phyloP scores from a whole-genome alignment of 2,113 vertebrate genomes.

The Hyperoodon ampullatus region DNA sequence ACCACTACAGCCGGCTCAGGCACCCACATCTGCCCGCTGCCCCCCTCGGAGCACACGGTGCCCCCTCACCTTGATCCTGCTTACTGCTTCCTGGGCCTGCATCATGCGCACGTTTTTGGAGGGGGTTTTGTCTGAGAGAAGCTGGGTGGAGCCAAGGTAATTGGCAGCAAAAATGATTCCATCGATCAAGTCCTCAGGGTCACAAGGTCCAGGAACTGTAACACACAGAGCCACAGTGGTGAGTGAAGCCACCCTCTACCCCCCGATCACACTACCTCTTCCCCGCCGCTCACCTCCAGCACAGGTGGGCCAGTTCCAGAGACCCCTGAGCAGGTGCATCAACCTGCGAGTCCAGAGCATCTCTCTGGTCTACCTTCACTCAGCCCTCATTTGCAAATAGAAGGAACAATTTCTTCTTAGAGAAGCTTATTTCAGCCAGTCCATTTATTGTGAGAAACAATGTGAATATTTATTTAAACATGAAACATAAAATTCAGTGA shows the following conservation, averaged over 20 bases:
- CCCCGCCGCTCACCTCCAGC: not conserved
- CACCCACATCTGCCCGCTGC: rapidly evolving
- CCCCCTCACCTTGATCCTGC: slow-evolving; percentile 95
- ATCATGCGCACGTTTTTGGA: slow-evolving; percentile 99
- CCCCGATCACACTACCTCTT: not conserved
- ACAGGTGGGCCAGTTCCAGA: not conserved
- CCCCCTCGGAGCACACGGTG: not conserved
- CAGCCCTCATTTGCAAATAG: not conserved
- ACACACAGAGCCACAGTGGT: slow-evolving; percentile 66
- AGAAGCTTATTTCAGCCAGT: not conserved
- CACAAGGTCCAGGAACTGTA: slow-evolving; percentile 97
- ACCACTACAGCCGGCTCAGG: not conserved
- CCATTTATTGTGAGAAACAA: not conserved
- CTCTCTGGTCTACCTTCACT: not conserved
- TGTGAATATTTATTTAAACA: not conserved
- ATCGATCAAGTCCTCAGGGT: slow-evolving; percentile 98
- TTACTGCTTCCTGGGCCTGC: slow-evolving; percentile 98
- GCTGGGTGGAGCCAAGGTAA: slow-evolving; percentile 97
- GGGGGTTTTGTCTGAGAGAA: slow-evolving; percentile 97
- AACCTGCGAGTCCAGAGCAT: not conserved
- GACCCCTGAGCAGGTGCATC: not conserved
- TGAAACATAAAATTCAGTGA: not conserved
- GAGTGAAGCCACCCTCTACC: not conserved
- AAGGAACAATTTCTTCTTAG: not conserved
- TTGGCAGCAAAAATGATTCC: slow-evolving; percentile 99